Evolutionary conservation across 2,888 invertebrate species (phyloP).

Genomic region (Tenthredo amoena): DNA sequence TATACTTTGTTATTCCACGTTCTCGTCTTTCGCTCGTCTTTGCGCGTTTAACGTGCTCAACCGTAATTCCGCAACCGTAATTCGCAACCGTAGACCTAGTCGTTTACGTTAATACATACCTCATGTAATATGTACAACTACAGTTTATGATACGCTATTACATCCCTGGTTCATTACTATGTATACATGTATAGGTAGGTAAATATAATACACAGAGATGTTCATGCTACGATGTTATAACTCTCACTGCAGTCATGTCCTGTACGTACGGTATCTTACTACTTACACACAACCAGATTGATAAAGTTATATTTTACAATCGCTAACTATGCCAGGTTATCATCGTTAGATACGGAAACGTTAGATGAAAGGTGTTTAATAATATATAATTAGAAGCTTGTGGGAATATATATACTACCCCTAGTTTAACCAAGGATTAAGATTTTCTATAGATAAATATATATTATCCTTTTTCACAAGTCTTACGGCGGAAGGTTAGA

Average conservation of each 20-base stretch:
- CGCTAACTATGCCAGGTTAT: not conserved
- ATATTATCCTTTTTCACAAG: not conserved
- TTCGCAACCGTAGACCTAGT: constrained; percentile 70
- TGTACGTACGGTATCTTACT: not conserved
- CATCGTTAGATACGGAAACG: not conserved
- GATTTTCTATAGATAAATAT: not conserved
- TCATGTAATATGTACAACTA: constrained; percentile 28
- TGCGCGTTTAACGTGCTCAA: constrained; percentile 72
- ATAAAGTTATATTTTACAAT: not conserved
- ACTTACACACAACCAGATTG: not conserved
- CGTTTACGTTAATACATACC: constrained; percentile 32
- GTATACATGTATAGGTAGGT: not conserved
- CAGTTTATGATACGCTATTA: constrained; percentile 13
- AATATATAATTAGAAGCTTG: not conserved
- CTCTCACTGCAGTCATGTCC: not conserved
- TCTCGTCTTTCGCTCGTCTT: constrained; percentile 66
- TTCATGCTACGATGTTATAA: constrained; percentile 41
- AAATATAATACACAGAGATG: not conserved
- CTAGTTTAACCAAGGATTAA: not conserved
- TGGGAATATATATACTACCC: not conserved
- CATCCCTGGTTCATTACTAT: constrained; percentile 16
- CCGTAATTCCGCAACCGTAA: constrained; percentile 67
- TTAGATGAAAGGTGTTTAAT: not conserved
- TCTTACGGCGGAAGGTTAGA: constrained; percentile 49
- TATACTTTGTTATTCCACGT: constrained; percentile 73